Evolutionary conservation across 2,888 invertebrate species (phyloP).

Genomic region (Euplagia quadripunctaria): DNA sequence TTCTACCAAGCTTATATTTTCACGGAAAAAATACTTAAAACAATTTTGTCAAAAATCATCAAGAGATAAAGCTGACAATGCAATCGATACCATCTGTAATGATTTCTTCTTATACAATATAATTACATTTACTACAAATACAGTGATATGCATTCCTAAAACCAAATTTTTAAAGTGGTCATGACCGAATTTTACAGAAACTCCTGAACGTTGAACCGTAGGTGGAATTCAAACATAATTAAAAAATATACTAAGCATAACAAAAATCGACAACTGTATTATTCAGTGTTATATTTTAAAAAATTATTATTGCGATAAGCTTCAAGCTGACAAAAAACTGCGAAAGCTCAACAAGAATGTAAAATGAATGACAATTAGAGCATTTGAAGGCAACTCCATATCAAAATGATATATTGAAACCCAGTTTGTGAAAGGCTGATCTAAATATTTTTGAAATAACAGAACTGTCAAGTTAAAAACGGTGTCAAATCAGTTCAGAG

Average conservation of each 20-base stretch:
- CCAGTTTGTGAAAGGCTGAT: too few species aligned
- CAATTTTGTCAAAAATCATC: constrained; percentile 41
- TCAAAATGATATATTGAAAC: too few species aligned
- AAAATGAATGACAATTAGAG: constrained; percentile 20
- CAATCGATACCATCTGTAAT: constrained; percentile 52
- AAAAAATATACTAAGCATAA: constrained; percentile 26
- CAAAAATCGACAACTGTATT: constrained; percentile 37
- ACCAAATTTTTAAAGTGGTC: background rate
- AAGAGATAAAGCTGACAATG: constrained; percentile 50
- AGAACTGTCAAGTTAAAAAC: too few species aligned
- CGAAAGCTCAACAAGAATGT: constrained; percentile 36
- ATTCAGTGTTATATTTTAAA: constrained; percentile 41
- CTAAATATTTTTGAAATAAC: too few species aligned
- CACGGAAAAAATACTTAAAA: background rate
- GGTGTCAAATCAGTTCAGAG: too few species aligned
- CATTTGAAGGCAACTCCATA: too few species aligned
- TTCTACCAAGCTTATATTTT: background rate
- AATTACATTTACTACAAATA: constrained; percentile 16
- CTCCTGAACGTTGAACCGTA: constrained; percentile 25
- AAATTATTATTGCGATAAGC: constrained; percentile 37
- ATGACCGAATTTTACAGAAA: constrained; percentile 25
- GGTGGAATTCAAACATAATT: constrained; percentile 29
- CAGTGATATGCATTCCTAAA: constrained; percentile 8
- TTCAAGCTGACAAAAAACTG: constrained; percentile 47
- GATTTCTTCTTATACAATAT: constrained; percentile 38